Evolutionary conservation across 1,140 invertebrate genomes (phyloP).

Genomic region (Propsilocerus akamusi): DNA sequence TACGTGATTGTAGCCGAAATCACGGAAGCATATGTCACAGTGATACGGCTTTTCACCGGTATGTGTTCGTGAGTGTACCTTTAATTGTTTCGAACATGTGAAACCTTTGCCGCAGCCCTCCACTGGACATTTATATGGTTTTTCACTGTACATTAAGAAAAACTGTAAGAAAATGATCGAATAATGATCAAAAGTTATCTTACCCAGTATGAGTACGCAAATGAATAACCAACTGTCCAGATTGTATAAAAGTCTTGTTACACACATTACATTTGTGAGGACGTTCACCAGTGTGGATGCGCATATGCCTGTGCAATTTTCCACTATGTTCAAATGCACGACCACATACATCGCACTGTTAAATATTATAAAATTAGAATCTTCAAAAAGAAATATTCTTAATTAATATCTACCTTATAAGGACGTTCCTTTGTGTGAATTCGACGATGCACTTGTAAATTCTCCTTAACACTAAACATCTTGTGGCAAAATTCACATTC

Average conservation of each 20-base stretch:
- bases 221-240: constrained; percentile 69
- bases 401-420: constrained; percentile 18
- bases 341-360: constrained; percentile 76
- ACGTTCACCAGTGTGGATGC: constrained; percentile 72
- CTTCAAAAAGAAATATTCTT: no score
- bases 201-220: constrained; percentile 64
- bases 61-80: constrained; percentile 67
- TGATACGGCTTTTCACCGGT: constrained; percentile 64
- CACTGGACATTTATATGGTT: constrained; percentile 69
- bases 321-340: constrained; percentile 85
- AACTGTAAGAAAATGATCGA: no score
- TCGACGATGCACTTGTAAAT: constrained; percentile 74
- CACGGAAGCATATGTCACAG: constrained; percentile 36
- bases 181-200: no score
- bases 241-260: constrained; percentile 77
- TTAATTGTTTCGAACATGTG: constrained; percentile 77
- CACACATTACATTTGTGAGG: constrained; percentile 89
- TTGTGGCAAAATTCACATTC: constrained; percentile 86
- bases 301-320: constrained; percentile 80
- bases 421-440: constrained; percentile 80
- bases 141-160: constrained; percentile 35
- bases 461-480: constrained; percentile 81
- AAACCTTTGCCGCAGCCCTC: constrained; percentile 71
- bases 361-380: constrained; percentile 19
- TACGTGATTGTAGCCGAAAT: constrained; percentile 74